These are phyloP conservation scores for Ispidina lecontei DNA, from an alignment of 2,797 vertebrate genomes.

Conservation along the genomic window DNA sequence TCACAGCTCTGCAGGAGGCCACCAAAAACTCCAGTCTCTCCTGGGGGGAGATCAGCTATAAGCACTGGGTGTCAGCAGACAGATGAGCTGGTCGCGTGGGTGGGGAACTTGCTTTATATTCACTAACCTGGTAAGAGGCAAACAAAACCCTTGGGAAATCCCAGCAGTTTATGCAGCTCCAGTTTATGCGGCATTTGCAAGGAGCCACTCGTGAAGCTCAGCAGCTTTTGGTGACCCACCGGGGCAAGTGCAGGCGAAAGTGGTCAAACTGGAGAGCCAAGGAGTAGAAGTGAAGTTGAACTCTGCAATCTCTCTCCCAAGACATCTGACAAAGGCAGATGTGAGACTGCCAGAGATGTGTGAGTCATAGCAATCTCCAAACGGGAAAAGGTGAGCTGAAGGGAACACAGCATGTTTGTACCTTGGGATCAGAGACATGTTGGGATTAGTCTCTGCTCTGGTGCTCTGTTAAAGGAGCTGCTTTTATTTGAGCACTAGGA, in stretches of 20 bases:
- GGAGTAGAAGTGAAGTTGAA: neutral
- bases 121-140: neutral
- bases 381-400: neutral
- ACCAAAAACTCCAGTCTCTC: neutral
- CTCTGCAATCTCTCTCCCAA: neutral
- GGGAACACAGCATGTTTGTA: neutral
- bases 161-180: neutral
- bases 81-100: neutral
- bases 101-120: neutral
- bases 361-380: neutral
- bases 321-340: rapidly evolving
- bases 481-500: neutral
- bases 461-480: neutral
- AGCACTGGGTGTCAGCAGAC: neutral
- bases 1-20: neutral
- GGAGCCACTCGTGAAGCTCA: neutral
- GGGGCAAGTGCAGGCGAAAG: rapidly evolving
- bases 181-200: neutral
- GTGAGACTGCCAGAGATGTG: neutral
- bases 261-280: neutral
- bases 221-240: neutral
- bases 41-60: neutral
- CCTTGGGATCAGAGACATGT: neutral
- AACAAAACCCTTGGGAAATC: neutral
- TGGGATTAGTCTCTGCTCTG: neutral